Evolutionary conservation across 1,140 invertebrate genomes (phyloP).

Genomic region (Drepana arcuata): DNA sequence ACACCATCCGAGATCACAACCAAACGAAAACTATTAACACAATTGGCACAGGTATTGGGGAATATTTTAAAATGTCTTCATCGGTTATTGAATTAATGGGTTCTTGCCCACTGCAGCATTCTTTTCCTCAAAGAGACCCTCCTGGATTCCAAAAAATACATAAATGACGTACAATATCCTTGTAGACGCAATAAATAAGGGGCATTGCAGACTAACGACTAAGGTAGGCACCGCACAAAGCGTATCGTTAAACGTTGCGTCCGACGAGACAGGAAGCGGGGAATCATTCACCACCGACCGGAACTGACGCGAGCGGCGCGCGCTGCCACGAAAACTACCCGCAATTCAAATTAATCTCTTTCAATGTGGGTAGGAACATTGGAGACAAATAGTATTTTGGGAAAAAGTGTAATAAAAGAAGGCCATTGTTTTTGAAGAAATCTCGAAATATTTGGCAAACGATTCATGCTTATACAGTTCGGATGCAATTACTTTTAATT

Average conservation of each 20-base stretch:
- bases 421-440: constrained; percentile 44
- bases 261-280: constrained; percentile 39
- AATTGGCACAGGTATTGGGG: no score
- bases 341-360: constrained; percentile 44
- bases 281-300: constrained; percentile 44
- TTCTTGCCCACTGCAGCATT: no score
- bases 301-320: constrained; percentile 38
- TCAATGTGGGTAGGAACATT: constrained; percentile 40
- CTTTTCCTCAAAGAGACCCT: no score
- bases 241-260: constrained; percentile 24
- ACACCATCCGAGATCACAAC: no score
- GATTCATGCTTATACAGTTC: no score
- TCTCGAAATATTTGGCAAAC: no score
- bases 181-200: constrained; percentile 25
- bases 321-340: constrained; percentile 41
- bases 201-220: neutral
- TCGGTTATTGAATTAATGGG: no score
- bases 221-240: constrained; percentile 7
- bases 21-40: no score
- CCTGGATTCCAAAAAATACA: no score
- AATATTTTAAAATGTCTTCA: no score
- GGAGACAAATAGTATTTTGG: constrained; percentile 48
- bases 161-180: constrained; percentile 12
- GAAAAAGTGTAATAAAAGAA: constrained; percentile 36
- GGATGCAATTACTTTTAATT: no score